Evolutionary conservation across 2,888 invertebrate species (phyloP), one percentile per base, ranked within the genome.

Genomic region (Corythucha ciliata): DNA sequence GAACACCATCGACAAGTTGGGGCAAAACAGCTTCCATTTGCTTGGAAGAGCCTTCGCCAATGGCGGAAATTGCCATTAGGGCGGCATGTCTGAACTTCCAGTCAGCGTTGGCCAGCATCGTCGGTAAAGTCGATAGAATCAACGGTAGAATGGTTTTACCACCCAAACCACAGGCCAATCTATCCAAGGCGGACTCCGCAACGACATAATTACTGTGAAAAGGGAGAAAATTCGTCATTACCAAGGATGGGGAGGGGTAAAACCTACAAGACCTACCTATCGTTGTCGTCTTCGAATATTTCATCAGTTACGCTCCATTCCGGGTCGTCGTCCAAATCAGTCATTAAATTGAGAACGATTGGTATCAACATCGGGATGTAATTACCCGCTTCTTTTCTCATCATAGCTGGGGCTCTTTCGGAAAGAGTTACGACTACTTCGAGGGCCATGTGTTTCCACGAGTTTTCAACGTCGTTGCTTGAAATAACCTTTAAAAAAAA

Each of bases 41-140:
- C 66, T 93, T 90, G 67, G 93, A 92, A 67, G 97, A 98, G 20
- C 98, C 98, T 73, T 98, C 98, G 4, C 97, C 97, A 54, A 94
- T 88, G 0, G 96, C 92, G 5, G 96, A 97, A 40, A 98, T 83
- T 0, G 97, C 97, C 96, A 98, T 98, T 29, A 98, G 76, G 2
- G 93, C 98, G 34, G 97, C 97, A 70, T 97, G 91, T n/a, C 81
- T 72, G 60, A 16, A 82, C 62, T 83, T 81, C 90, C 90, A 90
- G 64, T 88, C 82, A 10, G 78, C 74, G 58, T 81, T 83, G 40
- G 75, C 75, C 62, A 97, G 72, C 94, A 97, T 93, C 29, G 75
- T 74, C 0, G 93, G 90, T 58, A 97, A 80, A 63, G 81, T 81
- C 42, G 77, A 78, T 58, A 91, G 83, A 50, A 96, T 89, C 62